phyloP scores from a whole-genome alignment of 2,113 vertebrate genomes.

The Azemiops feae region DNA sequence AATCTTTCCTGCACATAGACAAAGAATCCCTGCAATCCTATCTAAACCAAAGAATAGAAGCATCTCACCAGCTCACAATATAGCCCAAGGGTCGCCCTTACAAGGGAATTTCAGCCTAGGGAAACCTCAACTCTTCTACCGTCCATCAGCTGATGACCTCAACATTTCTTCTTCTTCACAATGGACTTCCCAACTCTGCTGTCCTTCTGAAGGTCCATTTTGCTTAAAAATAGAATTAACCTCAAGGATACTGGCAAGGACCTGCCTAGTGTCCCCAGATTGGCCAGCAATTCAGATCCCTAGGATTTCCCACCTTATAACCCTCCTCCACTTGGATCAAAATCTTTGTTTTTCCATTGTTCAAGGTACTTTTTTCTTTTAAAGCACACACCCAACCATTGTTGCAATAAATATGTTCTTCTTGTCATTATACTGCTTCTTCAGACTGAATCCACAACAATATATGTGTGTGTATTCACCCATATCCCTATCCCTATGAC shows the following conservation, averaged over 20 bases:
- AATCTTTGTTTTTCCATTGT: neutral
- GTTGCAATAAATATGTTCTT: neutral
- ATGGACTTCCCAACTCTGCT: neutral
- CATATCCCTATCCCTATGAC: neutral
- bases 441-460: neutral
- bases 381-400: neutral
- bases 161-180: neutral
- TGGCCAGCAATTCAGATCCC: neutral
- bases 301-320: neutral
- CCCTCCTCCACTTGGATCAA: neutral
- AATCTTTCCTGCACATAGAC: neutral
- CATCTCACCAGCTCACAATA: neutral
- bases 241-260: neutral
- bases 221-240: neutral
- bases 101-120: neutral
- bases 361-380: neutral
- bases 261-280: neutral
- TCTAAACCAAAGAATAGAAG: neutral
- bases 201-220: neutral
- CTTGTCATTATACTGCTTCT: neutral
- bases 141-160: neutral
- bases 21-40: neutral
- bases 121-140: neutral
- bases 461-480: neutral
- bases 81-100: neutral